A percentile compares a stretch with the other conserved stretches of the same genome.
Conservation (phyloP, 2,888 invertebrate species). For the Diloba caeruleocephala region DNA sequence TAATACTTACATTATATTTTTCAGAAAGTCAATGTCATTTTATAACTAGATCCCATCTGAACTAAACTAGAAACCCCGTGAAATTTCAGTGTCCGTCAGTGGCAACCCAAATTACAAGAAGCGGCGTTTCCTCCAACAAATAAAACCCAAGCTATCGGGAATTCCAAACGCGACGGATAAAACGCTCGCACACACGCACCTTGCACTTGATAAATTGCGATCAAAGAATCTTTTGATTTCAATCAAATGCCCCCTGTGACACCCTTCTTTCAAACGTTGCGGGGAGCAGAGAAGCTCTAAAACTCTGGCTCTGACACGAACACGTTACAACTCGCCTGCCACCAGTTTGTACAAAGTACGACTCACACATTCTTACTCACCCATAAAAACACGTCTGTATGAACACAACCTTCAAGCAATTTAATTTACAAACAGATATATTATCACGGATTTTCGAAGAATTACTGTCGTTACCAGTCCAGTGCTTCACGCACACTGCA, state of each 20-base stretch:
- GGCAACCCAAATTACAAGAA: constrained; percentile 55
- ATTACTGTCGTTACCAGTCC: constrained; percentile 67
- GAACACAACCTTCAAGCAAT: constrained; percentile 58
- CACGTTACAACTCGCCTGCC: constrained; percentile 70
- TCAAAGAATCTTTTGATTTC: constrained; percentile 36
- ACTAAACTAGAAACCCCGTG: constrained; percentile 20
- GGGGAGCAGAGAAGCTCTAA: constrained; percentile 59
- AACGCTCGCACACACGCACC: constrained; percentile 53
- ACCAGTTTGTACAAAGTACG: constrained; percentile 46
- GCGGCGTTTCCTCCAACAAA: constrained; percentile 61
- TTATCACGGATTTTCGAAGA: constrained; percentile 75
- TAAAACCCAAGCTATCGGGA: constrained; percentile 71
- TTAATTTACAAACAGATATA: constrained; percentile 59
- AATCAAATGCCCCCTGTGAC: constrained; percentile 55
- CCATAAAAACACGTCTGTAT: constrained; percentile 44
- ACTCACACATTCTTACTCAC: constrained; percentile 62
- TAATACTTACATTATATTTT: no score
- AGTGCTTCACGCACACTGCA: constrained; percentile 74
- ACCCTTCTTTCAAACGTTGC: constrained; percentile 22
- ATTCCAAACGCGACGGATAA: constrained; percentile 64
- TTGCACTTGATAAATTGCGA: constrained; percentile 48
- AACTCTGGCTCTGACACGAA: constrained; percentile 52
- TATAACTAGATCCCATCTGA: constrained; percentile 1
- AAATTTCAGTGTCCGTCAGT: constrained; percentile 51
- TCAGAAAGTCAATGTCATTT: no score